These are phyloP conservation scores for Muraenolepis orangiensis DNA, from an alignment of 2,797 vertebrate genomes.

Conservation along the genomic window DNA sequence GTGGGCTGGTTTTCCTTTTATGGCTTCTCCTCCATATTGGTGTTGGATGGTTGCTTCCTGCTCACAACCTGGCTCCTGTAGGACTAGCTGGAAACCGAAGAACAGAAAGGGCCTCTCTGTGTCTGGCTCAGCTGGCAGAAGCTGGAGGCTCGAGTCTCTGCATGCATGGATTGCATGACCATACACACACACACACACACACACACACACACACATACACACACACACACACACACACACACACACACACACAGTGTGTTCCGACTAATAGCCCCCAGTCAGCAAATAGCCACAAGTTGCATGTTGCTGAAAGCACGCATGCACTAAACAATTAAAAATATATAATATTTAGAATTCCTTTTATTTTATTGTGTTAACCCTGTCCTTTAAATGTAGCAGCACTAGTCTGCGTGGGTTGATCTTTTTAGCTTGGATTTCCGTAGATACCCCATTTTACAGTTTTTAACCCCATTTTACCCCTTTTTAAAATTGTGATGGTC, in stretches of 20 bases:
- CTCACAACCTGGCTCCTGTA: not conserved
- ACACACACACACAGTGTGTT: constrained; percentile 22
- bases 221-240: constrained; percentile 20
- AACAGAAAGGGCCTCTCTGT: constrained; percentile 69
- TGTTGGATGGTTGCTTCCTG: constrained; percentile 36
- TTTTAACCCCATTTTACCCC: not conserved
- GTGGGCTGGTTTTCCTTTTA: not conserved
- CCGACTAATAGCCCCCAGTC: constrained; percentile 20
- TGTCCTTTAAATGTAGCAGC: not conserved
- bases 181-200: constrained; percentile 22
- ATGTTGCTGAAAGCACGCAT: constrained; percentile 30
- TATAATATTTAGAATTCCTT: not conserved
- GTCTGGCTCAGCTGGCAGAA: constrained; percentile 39
- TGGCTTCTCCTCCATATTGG: not conserved
- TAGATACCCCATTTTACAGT: not conserved
- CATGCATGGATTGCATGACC: constrained; percentile 51
- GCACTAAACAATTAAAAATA: too few species aligned
- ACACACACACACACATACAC: constrained; percentile 23
- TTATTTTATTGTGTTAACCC: not conserved
- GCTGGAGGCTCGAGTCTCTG: constrained; percentile 21
- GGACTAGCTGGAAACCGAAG: constrained; percentile 33
- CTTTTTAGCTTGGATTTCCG: not conserved
- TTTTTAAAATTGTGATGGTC: not conserved
- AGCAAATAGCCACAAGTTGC: constrained; percentile 38
- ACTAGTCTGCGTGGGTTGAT: not conserved